Evolutionary conservation across 2,888 invertebrate genomes (phyloP).

Genomic region (Dryococelus australis): DNA sequence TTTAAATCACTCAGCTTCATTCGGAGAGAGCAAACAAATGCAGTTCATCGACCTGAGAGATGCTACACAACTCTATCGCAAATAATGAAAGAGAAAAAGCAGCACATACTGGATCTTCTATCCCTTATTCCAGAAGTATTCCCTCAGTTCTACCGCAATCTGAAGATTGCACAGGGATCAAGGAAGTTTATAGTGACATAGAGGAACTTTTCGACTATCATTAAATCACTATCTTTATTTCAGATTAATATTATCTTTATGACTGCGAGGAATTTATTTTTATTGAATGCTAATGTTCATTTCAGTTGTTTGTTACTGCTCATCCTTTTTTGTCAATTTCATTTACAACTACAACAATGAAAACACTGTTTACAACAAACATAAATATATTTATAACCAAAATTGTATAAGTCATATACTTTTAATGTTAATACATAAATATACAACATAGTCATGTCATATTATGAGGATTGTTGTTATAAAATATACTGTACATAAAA

Average conservation of each 20-base stretch:
- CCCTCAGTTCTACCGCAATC: constrained; percentile 27
- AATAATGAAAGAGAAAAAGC: constrained; percentile 28
- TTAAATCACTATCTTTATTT: constrained; percentile 11
- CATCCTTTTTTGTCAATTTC: neutral
- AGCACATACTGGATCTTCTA: constrained; percentile 32
- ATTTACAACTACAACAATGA: neutral
- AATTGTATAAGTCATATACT: neutral
- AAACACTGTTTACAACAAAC: neutral
- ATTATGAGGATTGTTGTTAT: neutral
- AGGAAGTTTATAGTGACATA: constrained; percentile 28
- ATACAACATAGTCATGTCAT: neutral
- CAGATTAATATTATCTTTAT: neutral
- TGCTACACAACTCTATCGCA: constrained; percentile 29
- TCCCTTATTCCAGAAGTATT: constrained; percentile 31
- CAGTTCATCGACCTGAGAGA: constrained; percentile 31
- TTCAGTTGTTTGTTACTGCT: neutral
- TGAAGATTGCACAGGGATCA: neutral
- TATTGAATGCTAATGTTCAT: neutral
- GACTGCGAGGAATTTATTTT: neutral
- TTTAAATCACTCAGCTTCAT: constrained; percentile 23
- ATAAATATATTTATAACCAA: neutral
- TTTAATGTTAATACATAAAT: neutral
- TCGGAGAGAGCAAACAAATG: neutral
- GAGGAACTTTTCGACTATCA: constrained; percentile 20
- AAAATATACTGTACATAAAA: neutral